These are phyloP conservation scores for Philereme transversata DNA, from an alignment of 2,888 invertebrate species.

Conservation along the genomic window DNA sequence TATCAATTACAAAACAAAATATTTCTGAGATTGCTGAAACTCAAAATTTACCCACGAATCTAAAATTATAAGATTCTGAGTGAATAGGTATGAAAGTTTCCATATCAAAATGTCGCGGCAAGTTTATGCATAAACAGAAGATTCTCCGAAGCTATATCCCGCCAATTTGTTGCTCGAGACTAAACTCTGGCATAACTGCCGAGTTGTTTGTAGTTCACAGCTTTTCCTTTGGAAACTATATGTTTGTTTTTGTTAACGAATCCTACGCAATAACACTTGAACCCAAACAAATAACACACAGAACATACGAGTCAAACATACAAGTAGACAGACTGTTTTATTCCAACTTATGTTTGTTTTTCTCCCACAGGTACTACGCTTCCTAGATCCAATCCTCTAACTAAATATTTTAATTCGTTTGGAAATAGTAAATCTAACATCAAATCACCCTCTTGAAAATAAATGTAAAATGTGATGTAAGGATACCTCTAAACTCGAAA, in stretches of 20 bases:
- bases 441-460: no score
- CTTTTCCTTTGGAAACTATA: conserved; percentile 24
- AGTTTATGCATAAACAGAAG: conserved; percentile 30
- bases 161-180: conserved; percentile 32
- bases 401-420: no score
- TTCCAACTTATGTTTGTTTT: no score
- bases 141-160: conserved; percentile 25
- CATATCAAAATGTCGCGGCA: conserved; percentile 33
- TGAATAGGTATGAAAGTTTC: conserved; percentile 35
- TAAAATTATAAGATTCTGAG: conserved; percentile 21
- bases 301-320: background rate
- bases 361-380: no score
- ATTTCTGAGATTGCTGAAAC: background rate
- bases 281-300: conserved; percentile 7
- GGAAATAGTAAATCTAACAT: no score
- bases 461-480: no score
- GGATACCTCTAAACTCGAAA: no score
- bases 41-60: conserved; percentile 16
- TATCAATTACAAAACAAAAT: conserved; percentile 1
- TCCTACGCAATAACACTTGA: conserved; percentile 1
- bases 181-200: conserved; percentile 20
- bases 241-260: conserved; percentile 19
- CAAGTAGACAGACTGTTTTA: no score
- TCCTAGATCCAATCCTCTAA: no score
- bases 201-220: conserved; percentile 21